Base-by-base conservation (phyloP, 2,888 invertebrate species). In the Troilus luridus region DNA sequence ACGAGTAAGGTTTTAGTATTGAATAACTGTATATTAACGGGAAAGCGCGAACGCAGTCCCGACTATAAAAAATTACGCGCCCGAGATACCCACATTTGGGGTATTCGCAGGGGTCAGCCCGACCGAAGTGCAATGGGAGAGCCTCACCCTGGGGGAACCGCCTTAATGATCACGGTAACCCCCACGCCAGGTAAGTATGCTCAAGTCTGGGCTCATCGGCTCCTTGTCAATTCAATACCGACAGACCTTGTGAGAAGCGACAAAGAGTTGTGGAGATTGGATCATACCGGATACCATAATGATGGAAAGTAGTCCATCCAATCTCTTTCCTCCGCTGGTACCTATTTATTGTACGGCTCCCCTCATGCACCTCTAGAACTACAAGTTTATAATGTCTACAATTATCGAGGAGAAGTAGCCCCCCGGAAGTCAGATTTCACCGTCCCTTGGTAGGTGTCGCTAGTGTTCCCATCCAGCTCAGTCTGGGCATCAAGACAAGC, bases 101-200 rank as follows among this genome's bases (percentile, higher is more conserved):
- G 81, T 81, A 81, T 81, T 81, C 81, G 81, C 96, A 96, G 95
- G 95, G 95, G 96, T 96, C 96, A 96, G 95, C 96, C 95, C 95
- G 94, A 95, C 95, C 96, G 95, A 94, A 95, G 96, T 96, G 96
- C 96, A 96, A 96, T 96, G 96, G 95, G 94, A 94, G 94, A 95
- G 96, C 95, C 96, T 96, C 96, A 94, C 81, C 81, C 81, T 81
- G 41, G 81, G 81, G 81, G 81, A 81, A 81, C 81, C 81, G 81
- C 81, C 81, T 81, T 81, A 27, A 93, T 96, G 96, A 96, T 96
- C 96, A 96, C 95, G 95, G 95, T 96, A 94, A 94, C 94, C 95
- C 94, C 95, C 95, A 94, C 95, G 95, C 95, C 95, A 95, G 95
- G 93, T 93, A 93, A 93, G 93, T 88, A 72, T 72, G 72, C 72